Conservation (phyloP, 2,113 vertebrate species). For the Rhineura floridana region DNA sequence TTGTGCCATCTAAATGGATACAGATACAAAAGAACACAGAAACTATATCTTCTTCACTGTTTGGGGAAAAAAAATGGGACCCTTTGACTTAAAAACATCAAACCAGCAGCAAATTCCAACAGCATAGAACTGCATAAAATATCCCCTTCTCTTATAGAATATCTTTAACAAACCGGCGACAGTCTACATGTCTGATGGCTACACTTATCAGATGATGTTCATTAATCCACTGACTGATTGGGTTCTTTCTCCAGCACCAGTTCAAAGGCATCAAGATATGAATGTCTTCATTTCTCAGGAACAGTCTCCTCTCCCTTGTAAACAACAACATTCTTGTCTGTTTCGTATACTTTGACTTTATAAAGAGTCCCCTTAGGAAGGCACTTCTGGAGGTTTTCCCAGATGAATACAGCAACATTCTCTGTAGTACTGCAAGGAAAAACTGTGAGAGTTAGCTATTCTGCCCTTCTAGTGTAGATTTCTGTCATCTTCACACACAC, state of each 20-base stretch:
- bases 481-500: neutral
- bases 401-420: conserved; percentile 93
- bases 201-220: neutral
- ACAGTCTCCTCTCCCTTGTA: conserved; percentile 87
- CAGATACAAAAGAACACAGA: neutral
- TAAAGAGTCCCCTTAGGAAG: conserved; percentile 81
- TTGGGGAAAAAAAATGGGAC: neutral
- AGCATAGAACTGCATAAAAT: neutral
- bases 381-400: conserved; percentile 84
- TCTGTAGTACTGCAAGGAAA: conserved; percentile 86
- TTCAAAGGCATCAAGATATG: fast-evolving
- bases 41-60: neutral
- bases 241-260: fast-evolving
- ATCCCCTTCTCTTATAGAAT: neutral
- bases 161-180: fast-evolving
- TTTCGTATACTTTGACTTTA: conserved; percentile 91
- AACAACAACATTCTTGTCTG: conserved; percentile 86
- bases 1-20: neutral
- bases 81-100: neutral
- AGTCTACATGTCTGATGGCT: fast-evolving
- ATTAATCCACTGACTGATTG: neutral
- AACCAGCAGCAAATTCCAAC: neutral
- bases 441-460: neutral
- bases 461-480: neutral
- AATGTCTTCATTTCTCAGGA: conserved; percentile 19